Conservation (phyloP, 2,797 vertebrate genomes). For the Orestias chungarensis region DNA sequence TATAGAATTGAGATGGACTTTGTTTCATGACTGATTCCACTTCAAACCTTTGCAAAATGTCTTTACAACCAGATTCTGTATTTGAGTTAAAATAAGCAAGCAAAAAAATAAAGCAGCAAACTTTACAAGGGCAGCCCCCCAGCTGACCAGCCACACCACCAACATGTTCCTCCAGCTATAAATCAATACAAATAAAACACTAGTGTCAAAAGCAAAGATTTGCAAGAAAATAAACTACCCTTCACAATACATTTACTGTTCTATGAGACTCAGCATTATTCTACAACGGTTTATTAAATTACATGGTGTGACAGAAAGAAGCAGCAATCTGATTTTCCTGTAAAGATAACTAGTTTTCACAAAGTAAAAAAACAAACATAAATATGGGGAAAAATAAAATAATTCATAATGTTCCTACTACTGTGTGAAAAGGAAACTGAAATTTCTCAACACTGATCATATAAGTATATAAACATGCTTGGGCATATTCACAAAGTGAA, state of each 20-base stretch:
- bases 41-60: not conserved
- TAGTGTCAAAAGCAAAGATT: not conserved
- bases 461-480: slow-evolving; percentile 6
- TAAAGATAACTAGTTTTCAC: not conserved
- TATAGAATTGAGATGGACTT: not conserved
- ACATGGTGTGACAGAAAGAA: not conserved
- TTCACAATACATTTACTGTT: not conserved
- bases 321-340: not conserved
- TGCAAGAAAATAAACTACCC: slow-evolving; percentile 7
- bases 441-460: not conserved
- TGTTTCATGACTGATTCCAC: not conserved
- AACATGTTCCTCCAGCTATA: not conserved
- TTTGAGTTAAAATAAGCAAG: not conserved
- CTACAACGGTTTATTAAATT: not conserved
- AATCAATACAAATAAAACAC: slow-evolving; percentile 1
- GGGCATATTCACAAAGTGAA: slow-evolving; percentile 25
- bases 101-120: slow-evolving; percentile 4
- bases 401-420: not conserved
- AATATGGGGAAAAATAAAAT: not conserved
- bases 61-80: not conserved
- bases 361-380: not conserved
- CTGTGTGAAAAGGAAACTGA: not conserved
- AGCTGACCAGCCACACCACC: slow-evolving; percentile 2
- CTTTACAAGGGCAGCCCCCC: not conserved
- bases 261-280: not conserved